Evolutionary conservation across 1,140 invertebrate species (phyloP).

Genomic region (Eumeta japonica): DNA sequence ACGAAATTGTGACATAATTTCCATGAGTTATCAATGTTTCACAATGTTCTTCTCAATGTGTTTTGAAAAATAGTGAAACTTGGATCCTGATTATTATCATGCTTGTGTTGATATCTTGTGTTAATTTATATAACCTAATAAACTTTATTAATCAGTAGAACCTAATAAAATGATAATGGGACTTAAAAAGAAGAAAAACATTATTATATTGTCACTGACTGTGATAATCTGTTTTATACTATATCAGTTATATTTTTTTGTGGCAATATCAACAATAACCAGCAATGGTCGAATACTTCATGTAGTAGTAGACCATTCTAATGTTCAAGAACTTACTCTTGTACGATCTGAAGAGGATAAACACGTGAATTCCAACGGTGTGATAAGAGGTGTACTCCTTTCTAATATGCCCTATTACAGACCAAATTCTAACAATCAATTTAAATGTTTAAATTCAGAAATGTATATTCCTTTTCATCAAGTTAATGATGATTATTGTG

Average conservation of each 20-base stretch:
- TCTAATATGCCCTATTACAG: constrained; percentile 29
- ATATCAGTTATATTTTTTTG: constrained; percentile 45
- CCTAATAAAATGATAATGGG: constrained; percentile 20
- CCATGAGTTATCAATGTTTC: neutral
- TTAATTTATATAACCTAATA: too few species aligned
- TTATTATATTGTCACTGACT: constrained; percentile 29
- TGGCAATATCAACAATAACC: constrained; percentile 33
- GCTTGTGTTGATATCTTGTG: too few species aligned
- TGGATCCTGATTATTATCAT: too few species aligned
- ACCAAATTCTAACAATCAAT: constrained; percentile 30
- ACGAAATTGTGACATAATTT: too few species aligned
- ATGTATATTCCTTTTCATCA: constrained; percentile 52
- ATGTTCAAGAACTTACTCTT: constrained; percentile 21
- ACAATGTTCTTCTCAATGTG: neutral
- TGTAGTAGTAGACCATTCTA: constrained; percentile 23
- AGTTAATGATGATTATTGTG: constrained; percentile 94
- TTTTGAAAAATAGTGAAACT: neutral
- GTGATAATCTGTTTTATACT: constrained; percentile 35
- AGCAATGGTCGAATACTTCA: constrained; percentile 18
- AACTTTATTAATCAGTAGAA: neutral
- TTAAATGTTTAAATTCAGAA: constrained; percentile 33
- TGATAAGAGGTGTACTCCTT: constrained; percentile 37
- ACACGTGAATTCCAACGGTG: constrained; percentile 37
- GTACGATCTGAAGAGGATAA: constrained; percentile 34
- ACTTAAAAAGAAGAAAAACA: constrained; percentile 42